phyloP scores from a whole-genome alignment of 2,888 invertebrate species.

The Nomada lathburiana region DNA sequence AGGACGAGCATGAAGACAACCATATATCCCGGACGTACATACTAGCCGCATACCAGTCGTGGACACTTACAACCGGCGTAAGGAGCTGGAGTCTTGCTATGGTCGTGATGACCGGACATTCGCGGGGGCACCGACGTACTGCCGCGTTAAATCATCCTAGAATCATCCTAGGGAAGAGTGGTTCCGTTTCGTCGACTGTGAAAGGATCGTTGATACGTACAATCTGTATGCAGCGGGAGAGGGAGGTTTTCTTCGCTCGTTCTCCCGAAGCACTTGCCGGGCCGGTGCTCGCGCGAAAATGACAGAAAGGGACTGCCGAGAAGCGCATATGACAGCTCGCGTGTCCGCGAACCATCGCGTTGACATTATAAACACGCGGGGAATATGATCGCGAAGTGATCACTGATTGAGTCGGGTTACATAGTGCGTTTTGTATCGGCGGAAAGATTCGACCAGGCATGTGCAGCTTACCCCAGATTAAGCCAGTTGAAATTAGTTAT shows the following conservation, averaged over 20 bases:
- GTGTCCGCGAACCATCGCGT: neutral
- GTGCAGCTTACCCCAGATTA: too few relatives aligned
- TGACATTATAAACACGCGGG: neutral
- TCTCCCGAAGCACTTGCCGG: conserved; percentile 15
- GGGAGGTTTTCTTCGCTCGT: conserved; percentile 22
- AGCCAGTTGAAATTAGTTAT: too few relatives aligned
- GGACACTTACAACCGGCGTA: conserved; percentile 78
- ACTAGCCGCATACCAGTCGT: conserved; percentile 77
- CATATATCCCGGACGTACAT: conserved; percentile 77
- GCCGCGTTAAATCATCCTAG: conserved; percentile 73
- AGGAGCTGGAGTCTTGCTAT: conserved; percentile 62
- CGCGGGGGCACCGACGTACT: conserved; percentile 63
- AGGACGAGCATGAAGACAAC: conserved; percentile 70
- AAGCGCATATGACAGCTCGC: neutral
- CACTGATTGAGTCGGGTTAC: neutral
- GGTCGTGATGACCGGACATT: conserved; percentile 64
- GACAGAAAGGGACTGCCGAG: neutral
- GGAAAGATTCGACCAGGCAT: neutral
- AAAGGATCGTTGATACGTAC: conserved; percentile 44
- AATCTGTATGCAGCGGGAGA: conserved; percentile 28
- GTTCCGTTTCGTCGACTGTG: conserved; percentile 46
- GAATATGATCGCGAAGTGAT: neutral
- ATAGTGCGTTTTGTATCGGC: neutral
- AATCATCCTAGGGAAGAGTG: conserved; percentile 69
- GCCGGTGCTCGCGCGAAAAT: neutral